Base-by-base conservation (phyloP, 2,113 vertebrate species). In the Bubo bubo region DNA sequence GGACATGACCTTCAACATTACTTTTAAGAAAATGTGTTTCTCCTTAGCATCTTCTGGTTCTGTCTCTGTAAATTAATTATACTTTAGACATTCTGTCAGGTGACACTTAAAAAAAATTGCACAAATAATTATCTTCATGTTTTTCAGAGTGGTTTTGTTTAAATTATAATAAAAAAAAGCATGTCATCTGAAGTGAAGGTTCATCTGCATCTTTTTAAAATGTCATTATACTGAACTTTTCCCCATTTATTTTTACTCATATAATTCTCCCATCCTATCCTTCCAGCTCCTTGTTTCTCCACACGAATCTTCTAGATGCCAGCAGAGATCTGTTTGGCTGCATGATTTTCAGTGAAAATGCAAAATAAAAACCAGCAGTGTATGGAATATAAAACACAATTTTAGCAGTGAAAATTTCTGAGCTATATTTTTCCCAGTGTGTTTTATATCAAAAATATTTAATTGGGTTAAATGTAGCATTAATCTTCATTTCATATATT, bases 121-220 rank as follows among this genome's bases (percentile, higher is more conserved):
- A 47, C 21, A 82, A 72, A 66, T 39, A 75, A 90, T 79, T 79
- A 64, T 60, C 37, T 85, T 87, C 56, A 28, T 92, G 41, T 22
- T 88, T 90, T 92, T 37, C 64, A 79, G 43, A 12, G 45, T 79
- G 39, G 23, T 32, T 93, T 94, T 85, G 3, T 45, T 91, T 47
- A 91, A 93, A 89, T 41, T 80, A 53, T 63, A 45, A 53, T 28
- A 30, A 7, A 43, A 55, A 35, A 55, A 15, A 15, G 3, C 15
- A 37, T 59, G 70, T 79, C 37, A 45, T 86, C 59, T 59, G 63
- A 80, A 93, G 45, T 39, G 68, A 72, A 88, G 66, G 47, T 90
- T 92, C 92, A 92, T 76, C 85, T 96, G 95, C 55, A 63, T 96
- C 73, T 56, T 93, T 93, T 96, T 93, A 92, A 96, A 96, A 92